Base-by-base conservation (phyloP, 2,797 vertebrate genomes). In the Steatocranus sp. region DNA sequence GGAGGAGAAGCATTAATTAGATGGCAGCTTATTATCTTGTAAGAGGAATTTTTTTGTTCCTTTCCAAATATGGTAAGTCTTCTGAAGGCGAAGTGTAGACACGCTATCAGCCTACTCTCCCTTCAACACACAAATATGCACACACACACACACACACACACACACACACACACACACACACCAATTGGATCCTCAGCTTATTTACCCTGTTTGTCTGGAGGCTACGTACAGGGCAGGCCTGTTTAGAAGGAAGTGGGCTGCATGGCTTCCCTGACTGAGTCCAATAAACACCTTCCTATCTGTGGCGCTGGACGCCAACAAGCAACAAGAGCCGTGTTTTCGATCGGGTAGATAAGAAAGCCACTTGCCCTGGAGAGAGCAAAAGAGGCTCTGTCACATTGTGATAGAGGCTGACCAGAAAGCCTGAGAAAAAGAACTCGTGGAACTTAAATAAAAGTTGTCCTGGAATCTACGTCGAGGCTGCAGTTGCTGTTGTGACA, bases 201-300 rank as follows among this genome's bases (percentile, higher is more conserved):
- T 94, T 93, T 92, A 83, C 81, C 86, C 83, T 70, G 79, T 91
- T 89, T 88, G 87, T 92, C 91, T 92, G 76, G 76, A 82, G 91
- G 90, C 87, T 79, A 58, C 27, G 34, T 79, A 83, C 80, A 88
- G 86, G 68, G 74, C 75, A 73, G 74, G 30, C 66, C 58, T 76
- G 85, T 93, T 93, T 90, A 89, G 79, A 84, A 79, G 87, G 83
- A 79, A 88, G 82, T 49, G 23, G 81, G 83, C 88, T 89, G 89
- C 80, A 80, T 75, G 76, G 75, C 86, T 82, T 89, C 53, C 73
- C 78, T 20, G 84, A 83, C 85, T 86, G 83, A 86, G 88, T 91
- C 86, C 86, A 88, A 91, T 91, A 90, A 94, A 93, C 94, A 91
- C 86, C 87, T 86, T 81, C 77, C 86, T 93, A 81, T 93, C 87